These are phyloP conservation scores for Drosophila macrospina DNA, from an alignment of 2,888 invertebrate genomes.

Conservation along the genomic window DNA sequence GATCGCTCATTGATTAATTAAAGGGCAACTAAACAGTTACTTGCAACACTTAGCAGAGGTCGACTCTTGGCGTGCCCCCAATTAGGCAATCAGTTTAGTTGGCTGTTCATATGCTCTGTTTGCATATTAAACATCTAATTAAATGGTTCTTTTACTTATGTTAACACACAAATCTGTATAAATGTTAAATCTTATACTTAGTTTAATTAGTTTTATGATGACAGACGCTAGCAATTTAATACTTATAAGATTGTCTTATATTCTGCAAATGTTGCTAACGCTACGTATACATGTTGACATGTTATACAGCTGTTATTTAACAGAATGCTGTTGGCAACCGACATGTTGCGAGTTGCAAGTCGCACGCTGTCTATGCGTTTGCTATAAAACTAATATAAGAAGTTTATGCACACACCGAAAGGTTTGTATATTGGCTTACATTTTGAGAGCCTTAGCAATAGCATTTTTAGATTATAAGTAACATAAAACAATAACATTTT, in stretches of 20 bases:
- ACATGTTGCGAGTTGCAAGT: constrained; percentile 11
- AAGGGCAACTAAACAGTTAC: not conserved
- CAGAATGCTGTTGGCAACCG: not conserved
- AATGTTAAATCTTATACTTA: too few relatives aligned
- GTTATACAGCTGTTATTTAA: constrained; percentile 8
- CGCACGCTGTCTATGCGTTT: not conserved
- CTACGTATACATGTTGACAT: not conserved
- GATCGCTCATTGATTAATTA: constrained; percentile 27
- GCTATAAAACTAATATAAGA: constrained; percentile 21
- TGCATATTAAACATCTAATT: not conserved
- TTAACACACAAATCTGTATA: too few relatives aligned
- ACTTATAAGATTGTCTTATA: too few relatives aligned
- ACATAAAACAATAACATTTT: too few relatives aligned
- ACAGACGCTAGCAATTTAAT: too few relatives aligned
- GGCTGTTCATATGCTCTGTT: not conserved
- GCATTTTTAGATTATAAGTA: too few relatives aligned
- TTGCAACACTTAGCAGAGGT: not conserved
- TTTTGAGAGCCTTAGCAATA: not conserved
- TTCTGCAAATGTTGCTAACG: constrained; percentile 4
- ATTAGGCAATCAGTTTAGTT: constrained; percentile 1
- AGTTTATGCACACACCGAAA: not conserved
- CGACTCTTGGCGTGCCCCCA: not conserved
- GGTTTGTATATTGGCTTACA: constrained; percentile 7
- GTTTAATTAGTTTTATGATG: too few relatives aligned
- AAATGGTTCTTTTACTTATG: too few relatives aligned